Percentiles rank a stretch among this genome's conserved stretches.
Conservation (phyloP, 2,113 vertebrate species). For the Microcebus lehilahytsara region DNA sequence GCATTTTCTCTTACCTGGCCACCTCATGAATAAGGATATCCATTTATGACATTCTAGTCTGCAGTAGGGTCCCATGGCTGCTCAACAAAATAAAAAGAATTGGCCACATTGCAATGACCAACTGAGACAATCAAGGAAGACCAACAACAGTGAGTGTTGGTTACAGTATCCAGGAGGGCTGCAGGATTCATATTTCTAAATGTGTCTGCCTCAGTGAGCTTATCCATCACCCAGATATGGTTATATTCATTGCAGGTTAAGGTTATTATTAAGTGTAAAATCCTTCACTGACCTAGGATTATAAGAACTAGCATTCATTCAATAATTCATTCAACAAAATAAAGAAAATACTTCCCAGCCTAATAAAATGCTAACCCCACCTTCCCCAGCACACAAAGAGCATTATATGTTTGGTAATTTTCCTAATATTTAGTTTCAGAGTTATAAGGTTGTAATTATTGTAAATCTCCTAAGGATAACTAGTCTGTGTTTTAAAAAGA, state of each 20-base stretch:
- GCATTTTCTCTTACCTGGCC: not conserved
- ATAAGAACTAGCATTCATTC: not conserved
- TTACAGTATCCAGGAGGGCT: not conserved
- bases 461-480: constrained; percentile 10
- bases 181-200: not conserved
- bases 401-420: not conserved
- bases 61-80: not conserved
- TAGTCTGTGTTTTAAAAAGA: constrained; percentile 2
- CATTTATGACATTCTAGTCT: not conserved
- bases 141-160: not conserved
- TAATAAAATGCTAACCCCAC: not conserved
- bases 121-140: not conserved
- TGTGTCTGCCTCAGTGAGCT: not conserved
- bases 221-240: not conserved
- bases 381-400: not conserved
- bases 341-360: not conserved
- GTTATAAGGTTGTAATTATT: not conserved
- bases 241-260: not conserved
- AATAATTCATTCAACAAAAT: not conserved
- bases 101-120: not conserved
- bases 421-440: constrained; percentile 27
- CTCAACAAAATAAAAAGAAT: not conserved
- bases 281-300: not conserved
- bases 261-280: not conserved
- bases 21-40: not conserved